Conservation (phyloP, 2,888 invertebrate species). For the Phengaris alcon region DNA sequence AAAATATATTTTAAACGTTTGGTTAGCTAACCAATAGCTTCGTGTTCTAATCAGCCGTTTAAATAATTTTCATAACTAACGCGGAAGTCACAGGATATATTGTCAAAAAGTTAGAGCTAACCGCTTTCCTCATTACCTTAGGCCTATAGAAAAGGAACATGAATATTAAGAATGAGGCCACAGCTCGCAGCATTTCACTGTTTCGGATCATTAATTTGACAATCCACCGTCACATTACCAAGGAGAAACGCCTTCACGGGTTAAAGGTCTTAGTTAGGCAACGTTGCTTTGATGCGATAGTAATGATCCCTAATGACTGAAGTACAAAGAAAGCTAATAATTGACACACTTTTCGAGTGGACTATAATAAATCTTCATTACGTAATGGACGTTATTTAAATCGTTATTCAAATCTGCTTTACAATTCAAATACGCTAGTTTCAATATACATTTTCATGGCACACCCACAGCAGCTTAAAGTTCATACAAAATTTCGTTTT, state of each 20-base stretch:
- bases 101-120: neutral
- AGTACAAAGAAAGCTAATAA: constrained; percentile 38
- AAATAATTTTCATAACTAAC: no score
- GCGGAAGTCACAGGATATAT: neutral
- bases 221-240: constrained; percentile 66
- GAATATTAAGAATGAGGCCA: constrained; percentile 51
- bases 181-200: constrained; percentile 56
- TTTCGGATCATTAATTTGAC: constrained; percentile 76
- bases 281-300: constrained; percentile 64
- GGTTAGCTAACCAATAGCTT: no score
- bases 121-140: constrained; percentile 38
- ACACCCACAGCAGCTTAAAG: no score
- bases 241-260: constrained; percentile 64
- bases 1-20: no score
- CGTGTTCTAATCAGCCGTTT: no score
- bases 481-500: no score
- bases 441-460: no score
- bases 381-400: constrained; percentile 13
- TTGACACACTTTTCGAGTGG: constrained; percentile 37
- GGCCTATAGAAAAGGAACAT: constrained; percentile 39
- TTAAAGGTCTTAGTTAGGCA: constrained; percentile 67
- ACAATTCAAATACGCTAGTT: neutral
- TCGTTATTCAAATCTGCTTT: constrained; percentile 3
- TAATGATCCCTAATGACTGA: constrained; percentile 55
- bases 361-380: constrained; percentile 31